phyloP scores from a whole-genome alignment of 2,113 vertebrate species.

The Catagonus wagneri region DNA sequence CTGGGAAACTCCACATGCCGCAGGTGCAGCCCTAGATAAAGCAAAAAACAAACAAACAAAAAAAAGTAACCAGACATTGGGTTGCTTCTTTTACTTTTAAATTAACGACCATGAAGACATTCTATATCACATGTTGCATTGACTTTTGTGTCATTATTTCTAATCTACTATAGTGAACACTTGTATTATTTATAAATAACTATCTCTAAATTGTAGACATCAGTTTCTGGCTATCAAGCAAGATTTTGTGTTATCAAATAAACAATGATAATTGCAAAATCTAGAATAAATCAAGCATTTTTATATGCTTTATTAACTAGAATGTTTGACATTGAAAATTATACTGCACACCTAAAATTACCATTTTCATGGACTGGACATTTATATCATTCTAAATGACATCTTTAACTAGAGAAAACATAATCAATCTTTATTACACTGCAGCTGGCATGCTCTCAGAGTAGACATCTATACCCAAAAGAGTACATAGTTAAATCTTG shows the following conservation, averaged over 20 bases:
- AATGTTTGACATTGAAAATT: not conserved
- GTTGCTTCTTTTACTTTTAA: not conserved
- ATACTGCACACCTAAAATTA: not conserved
- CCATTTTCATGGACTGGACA: not conserved
- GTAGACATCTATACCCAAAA: not conserved
- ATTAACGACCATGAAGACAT: not conserved
- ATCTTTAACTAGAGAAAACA: conserved; percentile 26
- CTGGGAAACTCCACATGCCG: no score
- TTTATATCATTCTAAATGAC: not conserved
- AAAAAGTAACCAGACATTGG: not conserved
- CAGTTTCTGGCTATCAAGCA: not conserved
- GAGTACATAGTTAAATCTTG: not conserved
- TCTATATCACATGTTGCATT: not conserved
- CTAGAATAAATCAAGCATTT: conserved; percentile 36
- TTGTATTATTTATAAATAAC: conserved; percentile 46
- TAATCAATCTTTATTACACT: not conserved
- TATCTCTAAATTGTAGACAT: not conserved
- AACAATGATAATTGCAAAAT: not conserved
- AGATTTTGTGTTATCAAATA: conserved; percentile 28
- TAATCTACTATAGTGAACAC: not conserved
- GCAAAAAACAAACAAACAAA: no score
- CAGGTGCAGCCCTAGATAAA: no score
- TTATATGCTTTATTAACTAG: not conserved
- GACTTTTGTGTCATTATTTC: not conserved
- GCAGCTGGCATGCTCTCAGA: not conserved